Evolutionary conservation across 2,797 vertebrate genomes (phyloP).

Genomic region (Delichon dasypus): DNA sequence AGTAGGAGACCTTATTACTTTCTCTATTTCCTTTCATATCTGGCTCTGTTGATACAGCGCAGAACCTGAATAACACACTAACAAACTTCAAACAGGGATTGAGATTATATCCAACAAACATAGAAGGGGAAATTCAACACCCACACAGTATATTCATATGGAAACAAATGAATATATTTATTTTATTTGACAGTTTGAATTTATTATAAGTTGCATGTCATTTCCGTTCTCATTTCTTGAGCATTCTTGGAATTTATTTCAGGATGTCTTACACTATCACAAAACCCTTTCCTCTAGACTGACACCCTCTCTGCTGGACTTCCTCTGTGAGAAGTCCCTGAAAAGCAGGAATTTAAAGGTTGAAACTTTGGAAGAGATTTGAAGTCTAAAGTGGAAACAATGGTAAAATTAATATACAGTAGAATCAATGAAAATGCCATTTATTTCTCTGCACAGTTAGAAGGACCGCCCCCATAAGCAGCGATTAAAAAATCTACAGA

Average conservation of each 20-base stretch:
- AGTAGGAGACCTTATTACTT: conserved; percentile 41
- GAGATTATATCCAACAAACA: conserved; percentile 39
- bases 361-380: conserved; percentile 64
- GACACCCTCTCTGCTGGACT: conserved; percentile 11
- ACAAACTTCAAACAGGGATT: conserved; percentile 53
- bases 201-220: conserved; percentile 72
- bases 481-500: conserved; percentile 68
- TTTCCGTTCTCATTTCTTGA: conserved; percentile 72
- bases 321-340: not conserved
- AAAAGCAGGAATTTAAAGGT: conserved; percentile 28
- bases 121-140: conserved; percentile 62
- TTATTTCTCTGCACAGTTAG: conserved; percentile 62
- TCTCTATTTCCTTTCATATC: conserved; percentile 45
- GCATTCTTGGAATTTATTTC: conserved; percentile 60
- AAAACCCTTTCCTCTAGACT: not conserved
- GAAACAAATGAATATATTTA: conserved; percentile 66
- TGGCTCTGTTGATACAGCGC: conserved; percentile 35
- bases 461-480: conserved; percentile 41
- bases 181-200: conserved; percentile 74
- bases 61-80: conserved; percentile 47
- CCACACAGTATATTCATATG: not conserved
- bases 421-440: conserved; percentile 47
- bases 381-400: conserved; percentile 67
- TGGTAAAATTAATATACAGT: conserved; percentile 62
- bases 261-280: conserved; percentile 68